phyloP scores from a whole-genome alignment of 1,140 invertebrate species.

The Eumeta japonica region DNA sequence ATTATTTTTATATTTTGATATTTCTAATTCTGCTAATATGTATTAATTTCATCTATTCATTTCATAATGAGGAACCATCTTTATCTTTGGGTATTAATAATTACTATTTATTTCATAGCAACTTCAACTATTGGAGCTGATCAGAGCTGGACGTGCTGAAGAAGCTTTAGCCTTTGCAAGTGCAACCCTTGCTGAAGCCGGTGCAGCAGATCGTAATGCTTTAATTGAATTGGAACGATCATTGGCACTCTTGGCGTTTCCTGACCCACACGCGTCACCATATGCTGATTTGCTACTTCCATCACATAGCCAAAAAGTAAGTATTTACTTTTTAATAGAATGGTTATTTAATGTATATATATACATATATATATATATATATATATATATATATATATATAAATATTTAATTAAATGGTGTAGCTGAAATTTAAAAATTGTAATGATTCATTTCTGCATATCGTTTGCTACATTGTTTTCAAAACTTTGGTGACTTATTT shows the following conservation, averaged over 20 bases:
- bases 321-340: constrained; percentile 9
- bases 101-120: constrained; percentile 61
- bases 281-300: constrained; percentile 93
- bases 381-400: constrained; percentile 2
- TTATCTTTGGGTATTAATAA: too few relatives aligned
- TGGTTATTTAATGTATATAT: background rate
- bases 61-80: too few relatives aligned
- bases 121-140: constrained; percentile 92
- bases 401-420: constrained; percentile 1
- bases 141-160: constrained; percentile 83
- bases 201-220: constrained; percentile 81
- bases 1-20: too few relatives aligned
- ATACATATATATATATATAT: constrained; percentile 3
- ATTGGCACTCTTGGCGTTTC: constrained; percentile 92
- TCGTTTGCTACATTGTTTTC: too few relatives aligned
- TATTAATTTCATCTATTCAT: too few relatives aligned
- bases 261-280: constrained; percentile 91
- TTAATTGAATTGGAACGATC: constrained; percentile 81
- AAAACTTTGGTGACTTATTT: too few relatives aligned
- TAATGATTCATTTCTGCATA: too few relatives aligned
- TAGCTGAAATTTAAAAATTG: too few relatives aligned
- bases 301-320: constrained; percentile 89
- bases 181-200: constrained; percentile 87
- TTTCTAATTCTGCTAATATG: too few relatives aligned
- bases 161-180: constrained; percentile 95